Evolutionary conservation across 2,888 invertebrate genomes (phyloP).

Genomic region (Silvanus unidentatus): DNA sequence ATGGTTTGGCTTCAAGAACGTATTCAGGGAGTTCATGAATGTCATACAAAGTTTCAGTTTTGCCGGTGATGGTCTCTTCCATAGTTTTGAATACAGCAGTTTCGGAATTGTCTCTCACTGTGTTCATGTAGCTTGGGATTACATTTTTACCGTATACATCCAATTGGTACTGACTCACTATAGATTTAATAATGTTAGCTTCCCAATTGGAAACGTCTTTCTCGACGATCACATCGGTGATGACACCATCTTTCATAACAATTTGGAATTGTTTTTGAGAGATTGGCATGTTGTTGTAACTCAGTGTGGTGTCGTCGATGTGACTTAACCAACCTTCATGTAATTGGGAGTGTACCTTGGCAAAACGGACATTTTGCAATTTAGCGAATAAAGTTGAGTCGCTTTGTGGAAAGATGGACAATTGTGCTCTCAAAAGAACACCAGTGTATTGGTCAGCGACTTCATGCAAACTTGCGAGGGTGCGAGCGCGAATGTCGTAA

Average conservation of each 20-base stretch:
- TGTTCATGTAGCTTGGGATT: constrained; percentile 52
- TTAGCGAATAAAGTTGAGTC: constrained; percentile 45
- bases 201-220: constrained; percentile 54
- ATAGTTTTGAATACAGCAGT: constrained; percentile 61
- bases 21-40: constrained; percentile 56
- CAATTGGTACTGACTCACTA: constrained; percentile 63
- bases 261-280: constrained; percentile 59
- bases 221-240: constrained; percentile 54
- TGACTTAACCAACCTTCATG: constrained; percentile 47
- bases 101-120: constrained; percentile 40
- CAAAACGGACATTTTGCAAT: constrained; percentile 50
- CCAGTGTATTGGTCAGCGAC: constrained; percentile 52
- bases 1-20: constrained; percentile 51
- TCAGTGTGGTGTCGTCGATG: constrained; percentile 49
- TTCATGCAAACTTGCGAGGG: constrained; percentile 55
- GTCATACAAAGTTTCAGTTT: constrained; percentile 66
- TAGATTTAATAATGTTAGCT: constrained; percentile 64
- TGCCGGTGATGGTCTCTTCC: constrained; percentile 67
- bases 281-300: constrained; percentile 52
- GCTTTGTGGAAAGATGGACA: constrained; percentile 51
- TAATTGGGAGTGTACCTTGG: constrained; percentile 47
- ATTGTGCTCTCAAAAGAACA: constrained; percentile 50
- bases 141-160: constrained; percentile 50
- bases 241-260: constrained; percentile 55
- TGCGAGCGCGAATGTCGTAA: constrained; percentile 53